Base-by-base conservation (phyloP, 2,888 invertebrate genomes). In the Notodonta ziczac region DNA sequence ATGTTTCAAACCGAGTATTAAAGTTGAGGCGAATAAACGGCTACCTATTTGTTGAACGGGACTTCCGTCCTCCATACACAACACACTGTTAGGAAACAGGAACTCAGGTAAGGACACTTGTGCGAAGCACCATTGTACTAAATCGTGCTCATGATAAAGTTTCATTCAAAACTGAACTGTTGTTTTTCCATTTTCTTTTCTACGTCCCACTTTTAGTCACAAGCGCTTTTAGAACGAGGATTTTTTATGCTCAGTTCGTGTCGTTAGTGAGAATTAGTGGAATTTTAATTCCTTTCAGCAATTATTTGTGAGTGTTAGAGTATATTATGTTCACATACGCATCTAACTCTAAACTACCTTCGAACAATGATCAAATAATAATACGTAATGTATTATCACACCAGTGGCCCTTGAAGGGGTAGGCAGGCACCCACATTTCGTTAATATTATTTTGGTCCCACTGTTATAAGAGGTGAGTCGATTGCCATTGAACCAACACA, bases 11-110 rank as follows among this genome's bases (percentile, higher is more conserved):
- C 32, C 13, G 35, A 32, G n/a, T 35, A n/a, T 53, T 35, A 35
- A 35, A 53, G 61, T 63, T 66, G 59, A 67, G 58, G 61, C 46
- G 58, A 63, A 67, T 69, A 69, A 70, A 61, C 63, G 64, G 61
- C 60, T 60, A 24, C 24, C 24, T 24, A 71, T 71, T 64, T 71
- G 67, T 61, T 64, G 55, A 59, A 69, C 67, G 59, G 61, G 64
- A 67, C 60, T 42, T 67, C 71, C 67, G 71, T 64, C 59, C 67
- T 61, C 63, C 4, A 48, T n/a, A 50, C 24, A 53, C 8, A 8
- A 67, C 67, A 71, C 54, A 67, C 64, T 61, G 64, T 60, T 63
- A 64, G 67, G 64, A 64, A 67, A 67, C 71, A 57, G 68, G 71
- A 69, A 61, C 64, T 60, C 61, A 60, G 67, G 69, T 61, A 67